Evolutionary conservation across 1,140 invertebrate genomes (phyloP).

Genomic region (Zaprionus camerounensis): DNA sequence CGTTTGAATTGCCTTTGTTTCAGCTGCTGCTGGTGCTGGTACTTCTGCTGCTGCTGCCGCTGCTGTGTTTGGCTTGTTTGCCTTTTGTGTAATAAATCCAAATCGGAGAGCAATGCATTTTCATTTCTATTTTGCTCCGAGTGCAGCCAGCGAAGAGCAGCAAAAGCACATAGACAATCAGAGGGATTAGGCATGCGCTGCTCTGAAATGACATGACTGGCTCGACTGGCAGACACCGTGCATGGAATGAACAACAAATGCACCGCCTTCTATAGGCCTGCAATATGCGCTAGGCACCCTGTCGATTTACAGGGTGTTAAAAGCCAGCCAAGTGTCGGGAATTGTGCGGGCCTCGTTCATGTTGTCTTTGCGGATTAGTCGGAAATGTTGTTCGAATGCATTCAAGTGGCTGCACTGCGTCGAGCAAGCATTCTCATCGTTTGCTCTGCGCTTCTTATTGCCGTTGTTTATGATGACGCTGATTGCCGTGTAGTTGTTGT

Average conservation of each 20-base stretch:
- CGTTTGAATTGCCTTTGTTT: slow-evolving; percentile 16
- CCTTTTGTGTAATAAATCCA: slow-evolving; percentile 64
- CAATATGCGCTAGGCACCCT: neutral
- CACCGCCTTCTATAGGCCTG: neutral
- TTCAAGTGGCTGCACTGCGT: slow-evolving; percentile 67
- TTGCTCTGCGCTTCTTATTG: neutral
- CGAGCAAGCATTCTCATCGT: slow-evolving; percentile 28
- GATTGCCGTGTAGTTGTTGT: slow-evolving; percentile 35
- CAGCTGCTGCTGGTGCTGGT: neutral
- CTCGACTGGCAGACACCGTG: neutral
- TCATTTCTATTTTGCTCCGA: slow-evolving; percentile 44
- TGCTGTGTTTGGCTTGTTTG: slow-evolving; percentile 17
- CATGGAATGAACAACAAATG: neutral
- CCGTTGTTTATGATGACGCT: slow-evolving; percentile 21
- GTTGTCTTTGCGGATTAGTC: slow-evolving; percentile 76
- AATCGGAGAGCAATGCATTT: slow-evolving; percentile 50
- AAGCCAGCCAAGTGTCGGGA: slow-evolving; percentile 51
- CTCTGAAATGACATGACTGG: neutral
- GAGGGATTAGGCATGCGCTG: neutral
- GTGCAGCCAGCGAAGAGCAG: slow-evolving; percentile 13
- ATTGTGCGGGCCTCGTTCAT: slow-evolving; percentile 33
- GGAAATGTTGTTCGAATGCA: slow-evolving; percentile 68
- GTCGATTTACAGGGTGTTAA: slow-evolving; percentile 19
- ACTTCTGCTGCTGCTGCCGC: too few species aligned
- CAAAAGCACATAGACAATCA: neutral